Evolutionary conservation across 2,113 vertebrate species (phyloP).

Genomic region (Seriola dumerili): DNA sequence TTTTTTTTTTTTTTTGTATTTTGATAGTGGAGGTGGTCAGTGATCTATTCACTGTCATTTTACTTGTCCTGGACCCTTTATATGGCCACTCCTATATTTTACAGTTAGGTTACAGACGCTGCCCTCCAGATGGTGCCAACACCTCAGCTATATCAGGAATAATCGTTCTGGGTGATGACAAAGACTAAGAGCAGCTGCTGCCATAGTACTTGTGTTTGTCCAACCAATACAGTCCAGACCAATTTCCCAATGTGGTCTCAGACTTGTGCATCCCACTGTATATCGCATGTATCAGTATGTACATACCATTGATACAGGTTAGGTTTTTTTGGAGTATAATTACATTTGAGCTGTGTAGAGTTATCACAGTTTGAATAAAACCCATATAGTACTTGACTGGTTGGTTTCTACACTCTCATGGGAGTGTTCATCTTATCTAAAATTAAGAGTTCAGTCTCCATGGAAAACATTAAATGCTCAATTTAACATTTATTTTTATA

Average conservation of each 20-base stretch:
- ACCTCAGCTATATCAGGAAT: conserved; percentile 5
- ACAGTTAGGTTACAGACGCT: background rate
- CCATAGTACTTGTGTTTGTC: background rate
- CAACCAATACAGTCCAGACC: background rate
- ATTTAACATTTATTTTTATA: conserved; percentile 24
- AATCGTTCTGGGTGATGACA: background rate
- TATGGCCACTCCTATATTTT: background rate
- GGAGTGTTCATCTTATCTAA: conserved; percentile 5
- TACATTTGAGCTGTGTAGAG: background rate
- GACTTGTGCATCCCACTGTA: too few relatives aligned
- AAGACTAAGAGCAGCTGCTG: background rate
- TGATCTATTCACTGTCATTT: background rate
- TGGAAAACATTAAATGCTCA: conserved; percentile 11
- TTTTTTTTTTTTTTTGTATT: background rate
- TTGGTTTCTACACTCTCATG: background rate
- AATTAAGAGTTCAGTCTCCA: conserved; percentile 1
- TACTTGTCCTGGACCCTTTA: background rate
- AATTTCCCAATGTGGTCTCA: too few relatives aligned
- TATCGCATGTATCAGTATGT: background rate
- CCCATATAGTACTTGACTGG: background rate
- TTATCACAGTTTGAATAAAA: background rate
- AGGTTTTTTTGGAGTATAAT: background rate
- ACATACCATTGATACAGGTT: background rate
- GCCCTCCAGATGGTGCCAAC: conserved; percentile 66
- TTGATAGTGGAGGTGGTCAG: background rate